Evolutionary conservation across 2,888 invertebrate genomes (phyloP), one percentile per base, ranked within the genome.

Genomic region (Leucania comma): DNA sequence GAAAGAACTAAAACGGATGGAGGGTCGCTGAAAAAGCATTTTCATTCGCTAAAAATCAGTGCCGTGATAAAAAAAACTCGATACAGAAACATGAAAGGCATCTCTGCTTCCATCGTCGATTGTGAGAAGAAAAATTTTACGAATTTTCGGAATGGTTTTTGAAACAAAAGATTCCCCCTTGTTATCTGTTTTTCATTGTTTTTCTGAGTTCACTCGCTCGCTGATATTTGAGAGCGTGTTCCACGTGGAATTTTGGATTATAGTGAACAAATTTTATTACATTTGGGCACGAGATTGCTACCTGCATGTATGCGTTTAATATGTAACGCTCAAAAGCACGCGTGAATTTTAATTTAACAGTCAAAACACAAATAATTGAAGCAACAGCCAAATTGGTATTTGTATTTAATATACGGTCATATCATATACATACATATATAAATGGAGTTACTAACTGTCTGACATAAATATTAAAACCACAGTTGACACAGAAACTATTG

Each of bases 31-130:
- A 79, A 81, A 87, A 82, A 83, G 81, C 77, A 75, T 86, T 85
- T 83, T 85, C 88, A 87, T 87, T 87, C 84, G 86, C 83, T 88
- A 83, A 89, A 88, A 89, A 88, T 87, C 83, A 84, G 84, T 76
- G 74, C 80, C 53, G 70, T 62, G 78, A 78, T 81, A 77, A 42
- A 75, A 85, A 86, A 86, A 81, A 78, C 72, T 68, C 82, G 82
- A 86, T 85, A 85, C 83, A 66, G 78, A 64, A 77, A 85, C 85
- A 85, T 83, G 82, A 87, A 86, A 85, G 81, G 82, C 80, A 83
- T 85, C 67, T 77, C 73, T 64, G 59, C 74, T 56, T 57, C 78
- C 78, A 81, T 68, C 75, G 78, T 71, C 68, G 87, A 87, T 85
- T 81, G 80, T 73, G 66, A 69, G 65, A 81, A 73, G 75, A 82